Evolutionary conservation across 2,797 vertebrate species (phyloP).

Genomic region (Scolopax rusticola): DNA sequence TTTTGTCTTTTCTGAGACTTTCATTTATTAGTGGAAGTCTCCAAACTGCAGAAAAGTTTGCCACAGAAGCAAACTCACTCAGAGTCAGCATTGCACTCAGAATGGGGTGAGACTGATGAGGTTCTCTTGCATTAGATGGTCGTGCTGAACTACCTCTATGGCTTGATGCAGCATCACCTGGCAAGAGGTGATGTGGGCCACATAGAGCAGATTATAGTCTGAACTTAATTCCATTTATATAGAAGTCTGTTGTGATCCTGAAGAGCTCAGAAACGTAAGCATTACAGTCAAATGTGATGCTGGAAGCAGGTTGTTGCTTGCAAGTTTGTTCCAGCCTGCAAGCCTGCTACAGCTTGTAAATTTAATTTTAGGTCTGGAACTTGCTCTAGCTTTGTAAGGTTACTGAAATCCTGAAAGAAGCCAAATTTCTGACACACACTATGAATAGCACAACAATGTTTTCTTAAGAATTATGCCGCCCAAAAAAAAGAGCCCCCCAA

Average conservation of each 20-base stretch:
- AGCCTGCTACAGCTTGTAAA: slow-evolving; percentile 55
- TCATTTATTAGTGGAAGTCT: not conserved
- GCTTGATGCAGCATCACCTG: not conserved
- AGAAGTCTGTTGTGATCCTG: not conserved
- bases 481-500: not conserved
- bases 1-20: not conserved
- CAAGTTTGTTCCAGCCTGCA: slow-evolving; percentile 38
- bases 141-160: not conserved
- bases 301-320: slow-evolving; percentile 61
- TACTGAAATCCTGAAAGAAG: not conserved
- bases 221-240: not conserved
- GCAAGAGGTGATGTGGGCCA: not conserved
- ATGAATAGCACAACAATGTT: not conserved
- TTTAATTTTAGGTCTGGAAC: slow-evolving; percentile 58
- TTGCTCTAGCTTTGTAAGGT: not conserved
- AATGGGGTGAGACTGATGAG: not conserved
- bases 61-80: not conserved
- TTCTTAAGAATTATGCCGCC: not conserved
- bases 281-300: not conserved
- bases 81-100: not conserved
- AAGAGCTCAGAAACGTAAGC: slow-evolving; percentile 13
- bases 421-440: not conserved
- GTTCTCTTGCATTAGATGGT: not conserved
- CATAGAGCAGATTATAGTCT: not conserved
- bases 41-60: not conserved